phyloP scores from a whole-genome alignment of 1,140 invertebrate genomes.

The Calephelis virginiensis region DNA sequence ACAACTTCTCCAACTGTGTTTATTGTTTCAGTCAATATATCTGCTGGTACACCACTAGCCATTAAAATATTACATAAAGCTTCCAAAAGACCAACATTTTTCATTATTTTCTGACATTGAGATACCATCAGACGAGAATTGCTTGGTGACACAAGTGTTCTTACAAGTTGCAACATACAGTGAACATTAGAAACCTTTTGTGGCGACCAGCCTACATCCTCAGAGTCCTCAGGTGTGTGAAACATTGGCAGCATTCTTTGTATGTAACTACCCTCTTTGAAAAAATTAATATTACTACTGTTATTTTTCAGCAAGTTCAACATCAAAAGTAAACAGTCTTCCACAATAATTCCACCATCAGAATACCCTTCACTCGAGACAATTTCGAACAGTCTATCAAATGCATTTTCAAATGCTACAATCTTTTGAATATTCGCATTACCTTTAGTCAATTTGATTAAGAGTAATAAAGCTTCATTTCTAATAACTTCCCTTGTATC shows the following conservation, averaged over 20 bases:
- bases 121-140: constrained; percentile 86
- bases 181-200: constrained; percentile 98
- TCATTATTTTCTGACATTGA: constrained; percentile 94
- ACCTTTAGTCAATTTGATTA: constrained; percentile 95
- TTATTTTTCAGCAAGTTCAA: constrained; percentile 97
- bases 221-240: constrained; percentile 83
- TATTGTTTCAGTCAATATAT: constrained; percentile 97
- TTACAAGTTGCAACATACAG: constrained; percentile 93
- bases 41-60: constrained; percentile 96
- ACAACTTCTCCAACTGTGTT: constrained; percentile 97
- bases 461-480: constrained; percentile 96
- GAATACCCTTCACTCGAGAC: constrained; percentile 94
- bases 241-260: constrained; percentile 94
- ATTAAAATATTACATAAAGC: constrained; percentile 94
- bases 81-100: constrained; percentile 88
- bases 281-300: constrained; percentile 98
- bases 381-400: constrained; percentile 96
- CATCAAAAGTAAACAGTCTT: constrained; percentile 98
- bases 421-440: constrained; percentile 99
- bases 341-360: constrained; percentile 98
- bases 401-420: constrained; percentile 99
- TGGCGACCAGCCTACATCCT: constrained; percentile 91
- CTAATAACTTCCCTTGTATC: constrained; percentile 97
- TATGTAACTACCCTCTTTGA: constrained; percentile 98
- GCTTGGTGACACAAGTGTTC: constrained; percentile 93